Base-by-base conservation (phyloP, 2,113 vertebrate genomes). In the Gnathonemus longibarbis region DNA sequence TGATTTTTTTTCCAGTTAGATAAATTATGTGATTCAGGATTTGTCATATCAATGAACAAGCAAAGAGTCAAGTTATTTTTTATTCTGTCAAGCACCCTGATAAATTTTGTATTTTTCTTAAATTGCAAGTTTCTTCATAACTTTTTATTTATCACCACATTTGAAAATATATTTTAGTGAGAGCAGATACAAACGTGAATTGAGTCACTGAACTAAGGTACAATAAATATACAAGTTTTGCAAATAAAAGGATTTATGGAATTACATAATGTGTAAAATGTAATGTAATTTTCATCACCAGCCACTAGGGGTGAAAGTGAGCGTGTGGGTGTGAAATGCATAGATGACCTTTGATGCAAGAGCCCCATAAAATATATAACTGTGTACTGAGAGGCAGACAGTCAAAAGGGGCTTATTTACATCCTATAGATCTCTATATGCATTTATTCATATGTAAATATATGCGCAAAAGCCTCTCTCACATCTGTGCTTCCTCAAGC, bases 381-480 rank as follows among this genome's bases (percentile, higher is more conserved):
- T 87, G 21, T 85, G 21, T 52, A 31, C 27, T 53, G 85, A 48
- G 48, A 87, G 45, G 46, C 48, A 87, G 46, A 31, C 48, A 87
- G 1, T 49, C 24, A 35, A 27, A 53, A 87, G 27, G 27, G 31
- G 49, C 50, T 35, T 31, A 87, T 53, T 87, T 84, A 10, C 45
- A n/a, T 84, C 50, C n/a, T 56, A 19, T 49, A 56, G 50, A 53
- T 53, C 24, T 53, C n/a, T 56, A 8, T 87, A 87, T 35, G 31
- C 49, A 56, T 87, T n/a, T 35, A 53, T 87, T 87, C 31, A 52
- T 85, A 85, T 86, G 84, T 86, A 86, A 86, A 86, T 35, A 27
- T 53, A 84, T 84, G 39, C 39, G 19, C 83, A 48, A 17, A 35
- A 80, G 13, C 66, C 70, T 83, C 17, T 49, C n/a, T 49, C 27